Conservation (phyloP, 2,888 invertebrate species). For the Netelia melanura region DNA sequence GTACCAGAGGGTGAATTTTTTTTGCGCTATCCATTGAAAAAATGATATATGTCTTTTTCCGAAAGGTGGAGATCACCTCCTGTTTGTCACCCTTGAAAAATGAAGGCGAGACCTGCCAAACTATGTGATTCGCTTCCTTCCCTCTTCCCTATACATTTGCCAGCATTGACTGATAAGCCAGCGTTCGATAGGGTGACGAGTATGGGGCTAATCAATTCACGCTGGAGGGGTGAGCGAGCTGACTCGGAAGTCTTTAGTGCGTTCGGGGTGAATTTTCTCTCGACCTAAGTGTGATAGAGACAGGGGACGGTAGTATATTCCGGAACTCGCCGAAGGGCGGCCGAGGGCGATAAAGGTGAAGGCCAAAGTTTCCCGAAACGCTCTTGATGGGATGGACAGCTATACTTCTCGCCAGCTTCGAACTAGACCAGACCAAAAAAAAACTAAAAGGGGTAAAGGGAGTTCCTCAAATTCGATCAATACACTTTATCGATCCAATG, state of each 20-base stretch:
- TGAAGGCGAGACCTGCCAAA: not conserved
- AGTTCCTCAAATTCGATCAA: constrained; percentile 15
- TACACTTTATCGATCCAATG: not conserved
- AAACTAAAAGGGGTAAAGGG: not conserved
- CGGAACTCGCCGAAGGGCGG: not conserved
- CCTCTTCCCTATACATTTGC: not conserved
- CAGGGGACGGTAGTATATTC: not conserved
- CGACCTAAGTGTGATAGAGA: not conserved
- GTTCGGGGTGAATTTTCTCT: not conserved
- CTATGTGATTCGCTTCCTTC: not conserved
- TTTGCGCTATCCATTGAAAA: too few relatives aligned
- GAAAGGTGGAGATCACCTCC: not conserved
- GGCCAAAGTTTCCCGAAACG: not conserved
- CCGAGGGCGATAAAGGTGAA: constrained; percentile 7
- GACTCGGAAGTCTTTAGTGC: constrained; percentile 1
- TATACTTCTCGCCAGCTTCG: not conserved
- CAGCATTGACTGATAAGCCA: not conserved
- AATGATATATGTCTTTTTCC: not conserved
- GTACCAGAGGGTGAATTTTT: too few relatives aligned
- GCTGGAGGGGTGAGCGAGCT: not conserved
- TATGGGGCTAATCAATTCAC: not conserved
- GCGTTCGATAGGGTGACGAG: constrained; percentile 1
- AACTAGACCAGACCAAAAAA: not conserved
- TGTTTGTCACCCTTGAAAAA: not conserved
- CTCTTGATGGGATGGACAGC: not conserved